Conservation (phyloP, 2,888 invertebrate genomes). For the Biston betularia region DNA sequence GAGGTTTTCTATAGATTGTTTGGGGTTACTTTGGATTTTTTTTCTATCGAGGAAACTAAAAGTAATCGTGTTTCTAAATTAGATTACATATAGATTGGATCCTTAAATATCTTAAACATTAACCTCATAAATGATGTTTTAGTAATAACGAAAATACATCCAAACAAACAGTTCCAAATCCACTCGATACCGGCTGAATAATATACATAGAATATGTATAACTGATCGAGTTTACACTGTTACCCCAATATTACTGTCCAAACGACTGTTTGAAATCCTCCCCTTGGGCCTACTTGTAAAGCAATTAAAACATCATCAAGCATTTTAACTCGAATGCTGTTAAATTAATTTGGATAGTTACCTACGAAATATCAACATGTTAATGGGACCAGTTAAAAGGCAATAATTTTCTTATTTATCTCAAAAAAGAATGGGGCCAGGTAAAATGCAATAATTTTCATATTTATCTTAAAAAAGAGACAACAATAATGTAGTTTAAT, state of each 20-base stretch:
- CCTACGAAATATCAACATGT: constrained; percentile 9
- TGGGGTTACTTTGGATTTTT: too few species aligned
- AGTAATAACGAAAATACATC: too few species aligned
- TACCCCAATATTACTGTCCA: constrained; percentile 2
- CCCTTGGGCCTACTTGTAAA: constrained; percentile 8
- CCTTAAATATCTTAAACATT: too few species aligned
- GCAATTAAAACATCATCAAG: constrained; percentile 19
- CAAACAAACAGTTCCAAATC: too few species aligned
- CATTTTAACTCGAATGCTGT: constrained; percentile 11
- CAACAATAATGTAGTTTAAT: constrained; percentile 7
- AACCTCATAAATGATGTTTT: too few species aligned
- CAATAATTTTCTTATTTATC: constrained; percentile 1
- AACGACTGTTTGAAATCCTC: constrained; percentile 14
- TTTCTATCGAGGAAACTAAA: too few species aligned
- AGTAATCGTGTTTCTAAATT: too few species aligned
- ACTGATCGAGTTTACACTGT: constrained; percentile 5
- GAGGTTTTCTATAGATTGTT: too few species aligned
- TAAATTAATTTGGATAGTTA: constrained; percentile 16
- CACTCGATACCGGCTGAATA: too few species aligned
- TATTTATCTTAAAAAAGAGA: not conserved
- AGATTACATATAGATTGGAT: too few species aligned
- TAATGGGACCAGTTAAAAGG: constrained; percentile 8
- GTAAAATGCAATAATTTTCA: too few species aligned
- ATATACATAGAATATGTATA: not conserved
- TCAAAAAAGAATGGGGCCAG: too few species aligned